These are phyloP conservation scores for Pachydiplax longipennis DNA, from an alignment of 2,888 invertebrate species.

Conservation along the genomic window DNA sequence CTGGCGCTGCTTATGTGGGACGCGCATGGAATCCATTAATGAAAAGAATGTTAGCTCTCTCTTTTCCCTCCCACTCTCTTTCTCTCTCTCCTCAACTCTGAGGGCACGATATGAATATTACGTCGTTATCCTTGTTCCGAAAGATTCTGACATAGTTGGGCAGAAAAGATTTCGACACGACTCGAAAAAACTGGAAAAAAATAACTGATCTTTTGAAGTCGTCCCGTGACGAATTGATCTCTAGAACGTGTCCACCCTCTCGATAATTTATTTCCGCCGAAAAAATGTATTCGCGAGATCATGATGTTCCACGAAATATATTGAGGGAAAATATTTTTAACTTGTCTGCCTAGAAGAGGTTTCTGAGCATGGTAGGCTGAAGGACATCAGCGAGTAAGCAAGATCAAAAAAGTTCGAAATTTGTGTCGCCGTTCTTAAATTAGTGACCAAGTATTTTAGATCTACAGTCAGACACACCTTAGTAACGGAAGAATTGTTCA, in stretches of 20 bases:
- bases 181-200: neutral
- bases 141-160: neutral
- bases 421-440: no score
- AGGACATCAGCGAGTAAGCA: no score
- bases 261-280: neutral
- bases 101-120: neutral
- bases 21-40: neutral
- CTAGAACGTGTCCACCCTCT: neutral
- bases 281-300: neutral
- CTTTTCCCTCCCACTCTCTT: neutral
- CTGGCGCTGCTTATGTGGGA: neutral
- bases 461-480: no score
- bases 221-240: neutral
- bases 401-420: no score
- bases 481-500: no score
- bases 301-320: no score
- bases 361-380: no score
- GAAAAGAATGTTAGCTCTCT: neutral
- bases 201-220: neutral
- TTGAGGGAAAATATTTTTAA: no score
- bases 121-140: neutral
- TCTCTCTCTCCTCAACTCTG: neutral
- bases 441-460: no score
- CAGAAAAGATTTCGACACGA: neutral
- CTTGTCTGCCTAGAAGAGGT: no score